phyloP scores from a whole-genome alignment of 92 coral and sea anemone genomes.

The Diadumene lineata region DNA sequence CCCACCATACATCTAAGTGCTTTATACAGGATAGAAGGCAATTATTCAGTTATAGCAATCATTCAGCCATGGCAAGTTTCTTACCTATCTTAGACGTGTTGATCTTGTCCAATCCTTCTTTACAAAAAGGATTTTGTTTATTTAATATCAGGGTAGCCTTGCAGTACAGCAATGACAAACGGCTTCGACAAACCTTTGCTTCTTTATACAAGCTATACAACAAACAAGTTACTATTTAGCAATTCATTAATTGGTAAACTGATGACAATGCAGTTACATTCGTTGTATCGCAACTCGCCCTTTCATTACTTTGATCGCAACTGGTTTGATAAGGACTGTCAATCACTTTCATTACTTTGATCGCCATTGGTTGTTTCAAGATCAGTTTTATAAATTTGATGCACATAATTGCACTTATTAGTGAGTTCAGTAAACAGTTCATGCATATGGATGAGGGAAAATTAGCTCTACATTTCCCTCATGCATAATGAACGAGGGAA shows the following conservation, averaged over 20 bases:
- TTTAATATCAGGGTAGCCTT: constrained; percentile 18
- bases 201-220: constrained; percentile 26
- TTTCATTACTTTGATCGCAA: no score
- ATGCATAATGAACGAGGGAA: no score
- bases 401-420: no score
- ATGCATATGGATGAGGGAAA: no score
- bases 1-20: constrained; percentile 14
- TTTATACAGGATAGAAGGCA: neutral
- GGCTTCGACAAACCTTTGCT: constrained; percentile 29
- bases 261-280: no score
- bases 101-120: constrained; percentile 23
- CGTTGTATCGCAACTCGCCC: no score
- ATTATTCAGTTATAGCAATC: neutral
- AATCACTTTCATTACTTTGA: no score
- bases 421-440: no score
- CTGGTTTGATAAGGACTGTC: no score
- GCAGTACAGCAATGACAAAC: constrained; percentile 31
- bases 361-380: no score
- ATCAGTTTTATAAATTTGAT: no score
- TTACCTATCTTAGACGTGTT: constrained; percentile 1
- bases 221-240: neutral
- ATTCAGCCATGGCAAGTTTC: neutral
- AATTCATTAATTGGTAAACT: neutral
- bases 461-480: no score
- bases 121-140: constrained; percentile 37